These are phyloP conservation scores for Macaca nemestrina DNA, from an alignment of 2,113 vertebrate species.

Conservation along the genomic window DNA sequence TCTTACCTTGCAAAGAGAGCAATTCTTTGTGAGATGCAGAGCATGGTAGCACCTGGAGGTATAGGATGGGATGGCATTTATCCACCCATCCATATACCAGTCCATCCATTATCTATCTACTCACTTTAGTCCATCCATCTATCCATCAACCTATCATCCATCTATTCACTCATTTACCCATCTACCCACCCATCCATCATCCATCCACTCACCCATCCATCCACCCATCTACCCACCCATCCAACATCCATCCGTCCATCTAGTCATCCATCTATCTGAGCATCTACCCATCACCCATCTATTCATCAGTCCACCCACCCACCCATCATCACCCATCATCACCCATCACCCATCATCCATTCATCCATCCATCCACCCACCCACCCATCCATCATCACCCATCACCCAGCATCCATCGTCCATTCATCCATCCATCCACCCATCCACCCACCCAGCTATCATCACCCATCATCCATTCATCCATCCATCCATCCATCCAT, in stretches of 20 bases:
- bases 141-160: background rate
- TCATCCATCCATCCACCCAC: background rate
- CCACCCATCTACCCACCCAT: background rate
- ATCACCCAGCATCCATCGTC: no score
- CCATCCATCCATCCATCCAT: fast-evolving
- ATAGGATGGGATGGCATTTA: background rate
- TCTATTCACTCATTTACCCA: background rate
- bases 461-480: no score
- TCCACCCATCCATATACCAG: background rate
- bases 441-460: fast-evolving
- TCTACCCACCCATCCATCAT: background rate
- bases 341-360: no score
- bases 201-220: background rate
- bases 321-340: no score
- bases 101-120: background rate
- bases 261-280: no score
- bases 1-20: background rate
- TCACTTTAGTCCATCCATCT: background rate
- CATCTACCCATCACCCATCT: background rate
- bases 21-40: background rate
- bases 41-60: no score
- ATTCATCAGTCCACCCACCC: no score
- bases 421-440: no score
- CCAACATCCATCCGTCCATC: fast-evolving
- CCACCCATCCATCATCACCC: fast-evolving